A percentile compares a stretch with the other conserved stretches of the same genome.
Evolutionary conservation across 2,888 invertebrate species (phyloP).

Genomic region (Meganola albula): DNA sequence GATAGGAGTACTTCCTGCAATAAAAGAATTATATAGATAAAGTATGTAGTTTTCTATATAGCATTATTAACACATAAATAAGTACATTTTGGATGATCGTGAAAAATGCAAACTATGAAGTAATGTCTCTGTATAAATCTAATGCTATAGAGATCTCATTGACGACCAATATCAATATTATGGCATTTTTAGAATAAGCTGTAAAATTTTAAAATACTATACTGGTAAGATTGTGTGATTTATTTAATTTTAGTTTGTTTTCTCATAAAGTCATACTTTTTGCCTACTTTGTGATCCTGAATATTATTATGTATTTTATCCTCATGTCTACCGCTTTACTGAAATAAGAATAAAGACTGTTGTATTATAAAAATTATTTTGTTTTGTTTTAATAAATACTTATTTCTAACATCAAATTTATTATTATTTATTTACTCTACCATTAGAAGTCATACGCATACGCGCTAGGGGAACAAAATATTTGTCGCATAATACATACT

Average conservation of each 20-base stretch:
- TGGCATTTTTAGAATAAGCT: conserved; percentile 75
- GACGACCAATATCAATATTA: conserved; percentile 74
- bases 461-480: too few species aligned
- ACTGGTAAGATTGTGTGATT: conserved; percentile 32
- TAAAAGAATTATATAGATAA: conserved; percentile 54
- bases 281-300: conserved; percentile 58
- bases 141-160: conserved; percentile 75
- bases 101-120: conserved; percentile 55
- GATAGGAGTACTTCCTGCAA: conserved; percentile 48
- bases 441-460: too few species aligned
- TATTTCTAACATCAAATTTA: conserved; percentile 57
- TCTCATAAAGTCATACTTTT: conserved; percentile 42
- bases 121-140: conserved; percentile 62
- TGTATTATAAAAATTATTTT: conserved; percentile 70
- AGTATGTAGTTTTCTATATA: conserved; percentile 62
- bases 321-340: conserved; percentile 67
- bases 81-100: conserved; percentile 53
- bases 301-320: conserved; percentile 47
- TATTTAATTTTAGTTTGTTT: conserved; percentile 38
- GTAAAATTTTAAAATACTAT: conserved; percentile 40
- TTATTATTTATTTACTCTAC: too few species aligned
- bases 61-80: conserved; percentile 56
- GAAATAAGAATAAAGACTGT: conserved; percentile 77
- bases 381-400: conserved; percentile 64
- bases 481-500: too few species aligned